These are phyloP conservation scores for Aricia agestis DNA, from an alignment of 1,140 invertebrate genomes.

Conservation along the genomic window DNA sequence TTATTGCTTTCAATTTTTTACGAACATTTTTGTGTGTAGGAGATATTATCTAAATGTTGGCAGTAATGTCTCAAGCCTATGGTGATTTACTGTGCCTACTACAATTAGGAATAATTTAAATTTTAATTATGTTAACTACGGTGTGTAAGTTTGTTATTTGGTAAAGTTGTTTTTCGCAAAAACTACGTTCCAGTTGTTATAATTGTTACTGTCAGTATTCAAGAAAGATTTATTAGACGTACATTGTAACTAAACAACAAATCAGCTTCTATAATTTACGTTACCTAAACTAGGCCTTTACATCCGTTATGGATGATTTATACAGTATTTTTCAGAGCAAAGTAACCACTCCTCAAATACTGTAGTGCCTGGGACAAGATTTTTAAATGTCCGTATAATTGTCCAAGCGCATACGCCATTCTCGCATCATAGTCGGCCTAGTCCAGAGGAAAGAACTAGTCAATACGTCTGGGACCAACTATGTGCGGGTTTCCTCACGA, in stretches of 20 bases:
- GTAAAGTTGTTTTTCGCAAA: neutral
- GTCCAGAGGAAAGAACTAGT: too few relatives aligned
- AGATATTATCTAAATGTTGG: slow-evolving; percentile 14
- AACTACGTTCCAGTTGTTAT: neutral
- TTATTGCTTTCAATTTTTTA: slow-evolving; percentile 8
- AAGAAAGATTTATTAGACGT: neutral
- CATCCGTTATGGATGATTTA: too few relatives aligned
- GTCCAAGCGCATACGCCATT: too few relatives aligned
- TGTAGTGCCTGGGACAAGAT: too few relatives aligned
- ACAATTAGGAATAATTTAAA: neutral
- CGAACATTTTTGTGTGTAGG: neutral
- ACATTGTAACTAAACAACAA: neutral
- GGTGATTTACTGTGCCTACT: neutral
- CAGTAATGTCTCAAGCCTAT: slow-evolving; percentile 1
- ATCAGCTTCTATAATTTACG: too few relatives aligned
- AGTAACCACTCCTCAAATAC: too few relatives aligned
- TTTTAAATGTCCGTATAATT: too few relatives aligned
- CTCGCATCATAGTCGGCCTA: too few relatives aligned
- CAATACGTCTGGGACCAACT: too few relatives aligned
- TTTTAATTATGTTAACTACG: neutral
- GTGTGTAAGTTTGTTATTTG: neutral
- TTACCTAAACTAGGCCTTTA: too few relatives aligned
- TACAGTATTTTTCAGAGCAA: too few relatives aligned
- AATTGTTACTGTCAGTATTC: neutral
- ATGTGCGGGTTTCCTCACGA: too few relatives aligned